Evolutionary conservation across 1,140 invertebrate species (phyloP), one percentile per base, ranked within the genome.

Genomic region (Reticulitermes speratus): DNA sequence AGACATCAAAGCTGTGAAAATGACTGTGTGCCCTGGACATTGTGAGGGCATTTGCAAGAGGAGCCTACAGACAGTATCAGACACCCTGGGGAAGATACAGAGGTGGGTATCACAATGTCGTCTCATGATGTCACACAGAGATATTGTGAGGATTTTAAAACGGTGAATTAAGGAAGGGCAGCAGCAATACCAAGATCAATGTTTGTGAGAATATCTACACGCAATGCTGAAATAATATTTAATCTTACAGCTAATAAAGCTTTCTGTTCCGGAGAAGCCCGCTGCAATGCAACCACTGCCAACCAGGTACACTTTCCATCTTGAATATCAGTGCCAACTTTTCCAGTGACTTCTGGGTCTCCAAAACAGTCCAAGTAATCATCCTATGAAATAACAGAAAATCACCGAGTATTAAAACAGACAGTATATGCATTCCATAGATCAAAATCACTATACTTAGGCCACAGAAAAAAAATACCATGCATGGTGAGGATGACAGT

Each of bases 271-370:
- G 93, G 91, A 88, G 93, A 95, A 59, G 95, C 96, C 87, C 95
- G 93, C 90, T 97, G 95, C 84, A 99, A 91, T 32, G 98, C 97
- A 30, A 97, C 95, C 25, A 98, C 96, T 25, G 96, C 94, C 38
- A 99, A 92, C 98, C 98, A 99, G 1, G 97, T 95, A 91, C 98
- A 99, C 93, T 99, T 99, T 48, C 97, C 97, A 88, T 98, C 97
- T 91, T 96, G 93, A 88, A 99, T 99, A 89, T 99, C 98, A 9
- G 95, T 98, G 3, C 97, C 97, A 44, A 95, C 91, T 92, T 99
- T 99, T 7, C 98, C 98, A 12, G 95, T 98, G 0, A 96, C 92
- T 44, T 94, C 91, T 23, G 95, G 93, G 91, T 98, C 94, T 3
- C 98, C 98, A 90, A 96, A 99, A 90, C 96, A 98, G 90, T 99